These are phyloP conservation scores for Brachypteracias leptosomus DNA, from an alignment of 2,113 vertebrate genomes.

Conservation along the genomic window DNA sequence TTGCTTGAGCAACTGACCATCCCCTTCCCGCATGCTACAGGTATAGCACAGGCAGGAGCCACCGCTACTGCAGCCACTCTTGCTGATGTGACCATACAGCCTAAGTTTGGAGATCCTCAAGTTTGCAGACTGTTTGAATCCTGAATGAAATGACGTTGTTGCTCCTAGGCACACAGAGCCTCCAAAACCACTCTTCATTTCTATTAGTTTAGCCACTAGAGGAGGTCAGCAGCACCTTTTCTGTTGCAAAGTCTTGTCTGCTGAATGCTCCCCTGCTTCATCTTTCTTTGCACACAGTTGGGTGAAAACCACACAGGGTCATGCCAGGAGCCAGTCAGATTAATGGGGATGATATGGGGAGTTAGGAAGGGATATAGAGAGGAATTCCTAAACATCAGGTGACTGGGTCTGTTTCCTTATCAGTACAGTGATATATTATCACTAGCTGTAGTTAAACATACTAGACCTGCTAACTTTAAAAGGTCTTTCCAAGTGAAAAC, in stretches of 20 bases:
- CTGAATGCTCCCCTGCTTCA: not conserved
- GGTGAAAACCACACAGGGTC: not conserved
- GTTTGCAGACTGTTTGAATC: not conserved
- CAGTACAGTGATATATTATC: not conserved
- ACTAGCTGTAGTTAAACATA: not conserved
- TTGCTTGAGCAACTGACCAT: not conserved
- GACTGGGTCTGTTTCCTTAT: not conserved
- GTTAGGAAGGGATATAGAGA: not conserved
- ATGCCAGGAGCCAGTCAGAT: not conserved
- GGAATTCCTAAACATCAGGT: not conserved
- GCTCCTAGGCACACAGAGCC: not conserved
- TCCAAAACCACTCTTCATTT: not conserved
- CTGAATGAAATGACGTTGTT: fast-evolving
- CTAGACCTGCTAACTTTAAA: not conserved
- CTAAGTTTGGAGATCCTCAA: not conserved
- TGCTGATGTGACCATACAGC: not conserved
- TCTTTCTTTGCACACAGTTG: not conserved
- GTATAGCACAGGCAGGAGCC: not conserved
- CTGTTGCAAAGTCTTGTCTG: not conserved
- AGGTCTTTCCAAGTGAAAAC: not conserved
- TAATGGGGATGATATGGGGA: not conserved
- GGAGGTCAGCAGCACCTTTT: not conserved
- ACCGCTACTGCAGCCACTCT: not conserved
- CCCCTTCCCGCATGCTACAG: not conserved
- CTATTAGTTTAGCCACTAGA: not conserved